A percentile compares a stretch with the other conserved stretches of the same genome.
phyloP scores from a whole-genome alignment of 2,888 invertebrate genomes.

The Sicus ferrugineus region DNA sequence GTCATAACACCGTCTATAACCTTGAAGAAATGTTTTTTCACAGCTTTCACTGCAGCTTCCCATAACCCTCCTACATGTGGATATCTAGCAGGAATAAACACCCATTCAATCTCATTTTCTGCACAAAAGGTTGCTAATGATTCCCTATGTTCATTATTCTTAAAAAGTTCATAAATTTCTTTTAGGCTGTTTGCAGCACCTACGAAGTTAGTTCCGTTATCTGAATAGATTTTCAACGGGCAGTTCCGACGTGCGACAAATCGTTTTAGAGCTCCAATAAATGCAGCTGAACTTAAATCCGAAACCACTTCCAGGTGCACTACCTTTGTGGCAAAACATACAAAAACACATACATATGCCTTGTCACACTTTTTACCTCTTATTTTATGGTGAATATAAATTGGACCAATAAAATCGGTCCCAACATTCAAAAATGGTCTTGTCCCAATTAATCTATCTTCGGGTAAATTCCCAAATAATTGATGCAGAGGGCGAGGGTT shows the following conservation, averaged over 20 bases:
- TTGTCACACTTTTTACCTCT: too few species aligned
- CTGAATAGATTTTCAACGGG: neutral
- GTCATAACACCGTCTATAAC: neutral
- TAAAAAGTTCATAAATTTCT: too few species aligned
- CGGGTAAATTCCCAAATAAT: constrained; percentile 3
- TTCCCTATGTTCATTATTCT: neutral
- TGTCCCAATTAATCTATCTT: neutral
- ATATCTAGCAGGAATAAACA: too few species aligned
- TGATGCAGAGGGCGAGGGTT: constrained; percentile 23
- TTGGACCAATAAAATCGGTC: constrained; percentile 1
- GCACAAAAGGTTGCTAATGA: neutral
- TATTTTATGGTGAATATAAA: neutral
- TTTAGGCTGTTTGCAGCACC: too few species aligned
- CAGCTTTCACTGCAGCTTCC: neutral
- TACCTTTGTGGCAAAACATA: too few species aligned
- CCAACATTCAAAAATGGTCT: too few species aligned
- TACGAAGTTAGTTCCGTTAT: constrained; percentile 9
- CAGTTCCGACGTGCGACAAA: neutral
- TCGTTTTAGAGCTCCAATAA: neutral
- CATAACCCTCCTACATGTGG: constrained; percentile 1
- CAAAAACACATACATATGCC: too few species aligned
- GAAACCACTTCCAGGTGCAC: constrained; percentile 1
- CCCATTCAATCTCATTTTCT: neutral
- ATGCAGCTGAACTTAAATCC: too few species aligned
- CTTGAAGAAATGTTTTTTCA: neutral